These are phyloP conservation scores for Tiphia femorata DNA, from an alignment of 2,888 invertebrate genomes.

Conservation along the genomic window DNA sequence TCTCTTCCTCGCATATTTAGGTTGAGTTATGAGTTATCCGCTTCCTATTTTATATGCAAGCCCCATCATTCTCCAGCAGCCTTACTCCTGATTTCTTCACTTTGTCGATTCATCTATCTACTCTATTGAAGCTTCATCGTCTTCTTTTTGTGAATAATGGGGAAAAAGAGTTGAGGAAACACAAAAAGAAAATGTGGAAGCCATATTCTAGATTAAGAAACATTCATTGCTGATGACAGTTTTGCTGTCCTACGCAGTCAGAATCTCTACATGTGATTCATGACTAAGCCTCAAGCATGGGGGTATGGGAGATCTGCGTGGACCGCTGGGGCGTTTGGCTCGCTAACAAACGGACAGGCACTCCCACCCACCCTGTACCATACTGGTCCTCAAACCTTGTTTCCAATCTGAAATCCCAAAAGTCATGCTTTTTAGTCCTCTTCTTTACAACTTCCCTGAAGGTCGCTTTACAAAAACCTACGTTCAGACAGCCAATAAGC, in stretches of 20 bases:
- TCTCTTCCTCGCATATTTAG: conserved; percentile 67
- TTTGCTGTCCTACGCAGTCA: conserved; percentile 9
- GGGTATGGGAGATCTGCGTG: conserved; percentile 68
- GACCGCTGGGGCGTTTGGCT: conserved; percentile 69
- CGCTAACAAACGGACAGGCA: conserved; percentile 70
- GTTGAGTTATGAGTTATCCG: conserved; percentile 64
- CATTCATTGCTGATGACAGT: conserved; percentile 1
- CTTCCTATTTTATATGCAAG: conserved; percentile 33
- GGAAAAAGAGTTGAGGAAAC: conserved; percentile 32
- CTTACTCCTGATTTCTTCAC: conserved; percentile 12
- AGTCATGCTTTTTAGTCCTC: conserved; percentile 33
- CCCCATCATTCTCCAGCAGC: conserved; percentile 8
- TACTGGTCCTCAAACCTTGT: conserved; percentile 12
- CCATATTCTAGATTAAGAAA: conserved; percentile 23
- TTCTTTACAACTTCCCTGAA: conserved; percentile 40
- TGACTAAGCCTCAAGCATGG: conserved; percentile 65
- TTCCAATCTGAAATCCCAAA: conserved; percentile 14
- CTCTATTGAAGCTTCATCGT: not conserved
- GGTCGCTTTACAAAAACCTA: conserved; percentile 52
- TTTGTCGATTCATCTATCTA: not conserved
- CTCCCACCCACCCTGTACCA: conserved; percentile 53
- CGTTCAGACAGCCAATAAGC: conserved; percentile 66
- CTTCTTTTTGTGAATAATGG: conserved; percentile 8
- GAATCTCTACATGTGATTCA: conserved; percentile 48
- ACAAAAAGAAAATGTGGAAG: conserved; percentile 48